Evolutionary conservation across 92 coral and sea anemone species (phyloP), one percentile per base, ranked within the genome.

Genomic region (Galaxea fascicularis): DNA sequence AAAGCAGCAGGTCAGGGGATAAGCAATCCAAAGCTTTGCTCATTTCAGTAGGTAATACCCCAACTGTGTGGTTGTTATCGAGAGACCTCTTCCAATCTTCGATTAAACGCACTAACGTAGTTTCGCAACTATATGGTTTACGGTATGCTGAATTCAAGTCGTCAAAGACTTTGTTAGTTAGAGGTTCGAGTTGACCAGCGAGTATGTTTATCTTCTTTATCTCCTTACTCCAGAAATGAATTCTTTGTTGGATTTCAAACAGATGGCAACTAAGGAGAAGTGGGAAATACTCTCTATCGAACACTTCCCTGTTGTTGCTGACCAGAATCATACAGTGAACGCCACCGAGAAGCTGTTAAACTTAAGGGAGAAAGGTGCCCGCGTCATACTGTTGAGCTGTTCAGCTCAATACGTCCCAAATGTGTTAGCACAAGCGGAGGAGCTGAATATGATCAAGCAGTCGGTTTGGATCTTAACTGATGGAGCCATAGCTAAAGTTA

Each of bases 391-490:
- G 31, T 62, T 94, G 24, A 94, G 90, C 76, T 94, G 98, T 63
- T 41, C 71, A 74, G 81, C 84, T 29, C 44, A 15, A 56, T 94
- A 78, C 79, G 93, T 88, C 2, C 90, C 94, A 22, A 25, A 67
- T 12, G 86, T 94, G 52, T 75, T 93, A 51, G 78, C 82, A 31
- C 94, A 94, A 71, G 98, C 98, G 18, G 76, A 79, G 8, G 64
- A 82, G 20, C 83, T 94, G 17, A 91, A 81, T 17, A 94, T 94
- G 98, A 64, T 89, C 24, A 85, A 74, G 25, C 92, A 87, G 17
- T 94, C 94, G 95, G 95, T 90, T 3, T 94, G 98, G 98, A 87
- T 94, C 22, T 76, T 92, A 21, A 89, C 92, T 8, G 94, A 92
- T 56, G 89, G 80, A 35, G 95, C 95, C 14, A 89, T 89, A 30